Conservation (phyloP, 1,140 invertebrate genomes). For the Leptopilina clavipes region DNA sequence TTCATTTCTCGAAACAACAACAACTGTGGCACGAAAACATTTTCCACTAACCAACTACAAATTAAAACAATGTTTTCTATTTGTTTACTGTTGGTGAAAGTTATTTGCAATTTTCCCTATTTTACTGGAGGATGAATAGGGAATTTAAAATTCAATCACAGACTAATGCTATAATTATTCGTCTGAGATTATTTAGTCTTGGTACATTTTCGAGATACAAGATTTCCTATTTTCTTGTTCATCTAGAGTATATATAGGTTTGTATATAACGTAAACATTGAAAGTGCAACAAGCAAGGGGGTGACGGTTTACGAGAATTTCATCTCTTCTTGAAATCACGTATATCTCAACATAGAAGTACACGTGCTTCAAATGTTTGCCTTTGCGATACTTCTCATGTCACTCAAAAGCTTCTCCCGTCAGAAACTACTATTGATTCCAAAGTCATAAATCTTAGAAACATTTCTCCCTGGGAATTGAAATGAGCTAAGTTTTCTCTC, state of each 20-base stretch:
- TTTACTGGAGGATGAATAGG: too few relatives aligned
- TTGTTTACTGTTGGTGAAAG: neutral
- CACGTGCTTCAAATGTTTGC: slow-evolving; percentile 52
- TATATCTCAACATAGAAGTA: slow-evolving; percentile 37
- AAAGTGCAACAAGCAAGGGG: slow-evolving; percentile 15
- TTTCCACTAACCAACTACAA: neutral
- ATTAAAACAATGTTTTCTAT: neutral
- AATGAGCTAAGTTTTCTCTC: slow-evolving; percentile 43
- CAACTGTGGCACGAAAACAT: neutral
- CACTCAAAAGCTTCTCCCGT: slow-evolving; percentile 43
- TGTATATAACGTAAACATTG: neutral
- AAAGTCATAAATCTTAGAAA: slow-evolving; percentile 54
- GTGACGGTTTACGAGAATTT: slow-evolving; percentile 33
- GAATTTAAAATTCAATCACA: too few relatives aligned
- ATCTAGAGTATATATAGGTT: slow-evolving; percentile 3
- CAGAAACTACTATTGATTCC: slow-evolving; percentile 37
- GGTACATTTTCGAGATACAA: neutral
- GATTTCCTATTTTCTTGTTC: neutral
- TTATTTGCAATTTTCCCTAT: too few relatives aligned
- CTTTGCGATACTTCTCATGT: slow-evolving; percentile 49
- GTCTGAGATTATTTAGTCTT: too few relatives aligned
- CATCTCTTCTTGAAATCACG: slow-evolving; percentile 29
- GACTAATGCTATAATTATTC: too few relatives aligned
- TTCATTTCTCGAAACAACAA: slow-evolving; percentile 20
- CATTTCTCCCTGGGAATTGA: slow-evolving; percentile 45